These are phyloP conservation scores for Caenorhabditis becei DNA, from an alignment of 2,888 invertebrate genomes.

Conservation along the genomic window DNA sequence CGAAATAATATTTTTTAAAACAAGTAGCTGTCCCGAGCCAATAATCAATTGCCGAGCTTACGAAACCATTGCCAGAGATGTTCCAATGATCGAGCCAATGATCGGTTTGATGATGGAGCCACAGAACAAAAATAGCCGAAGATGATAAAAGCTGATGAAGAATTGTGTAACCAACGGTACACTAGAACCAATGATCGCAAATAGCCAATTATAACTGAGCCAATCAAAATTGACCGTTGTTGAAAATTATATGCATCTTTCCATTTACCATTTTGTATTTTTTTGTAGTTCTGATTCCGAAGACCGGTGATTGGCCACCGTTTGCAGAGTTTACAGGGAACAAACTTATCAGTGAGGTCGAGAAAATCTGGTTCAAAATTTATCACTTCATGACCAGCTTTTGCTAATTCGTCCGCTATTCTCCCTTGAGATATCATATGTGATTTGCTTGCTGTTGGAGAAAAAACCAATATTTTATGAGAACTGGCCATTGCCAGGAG, in stretches of 20 bases:
- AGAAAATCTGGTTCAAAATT: slow-evolving; percentile 68
- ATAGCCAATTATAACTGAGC: no score
- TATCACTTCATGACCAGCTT: slow-evolving; percentile 74
- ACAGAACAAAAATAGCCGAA: no score
- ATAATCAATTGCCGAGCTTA: no score
- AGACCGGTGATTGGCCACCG: slow-evolving; percentile 64
- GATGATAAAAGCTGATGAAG: no score
- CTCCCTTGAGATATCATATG: slow-evolving; percentile 74
- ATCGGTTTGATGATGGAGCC: no score
- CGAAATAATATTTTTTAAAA: no score
- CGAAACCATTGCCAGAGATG: no score
- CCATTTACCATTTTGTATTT: slow-evolving; percentile 45
- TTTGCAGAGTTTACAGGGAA: slow-evolving; percentile 53
- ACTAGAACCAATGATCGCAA: no score
- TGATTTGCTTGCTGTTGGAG: slow-evolving; percentile 65
- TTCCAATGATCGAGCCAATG: no score
- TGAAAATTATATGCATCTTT: background rate
- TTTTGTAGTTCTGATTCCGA: slow-evolving; percentile 37
- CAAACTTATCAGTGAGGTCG: slow-evolving; percentile 58
- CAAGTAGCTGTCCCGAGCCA: no score
- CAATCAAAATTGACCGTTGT: no score
- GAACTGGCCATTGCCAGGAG: background rate
- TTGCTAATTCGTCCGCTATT: slow-evolving; percentile 74
- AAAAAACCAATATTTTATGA: slow-evolving; percentile 68
- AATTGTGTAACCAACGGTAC: no score